Conservation (phyloP, 2,888 invertebrate genomes). For the Dolomedes plantarius region DNA sequence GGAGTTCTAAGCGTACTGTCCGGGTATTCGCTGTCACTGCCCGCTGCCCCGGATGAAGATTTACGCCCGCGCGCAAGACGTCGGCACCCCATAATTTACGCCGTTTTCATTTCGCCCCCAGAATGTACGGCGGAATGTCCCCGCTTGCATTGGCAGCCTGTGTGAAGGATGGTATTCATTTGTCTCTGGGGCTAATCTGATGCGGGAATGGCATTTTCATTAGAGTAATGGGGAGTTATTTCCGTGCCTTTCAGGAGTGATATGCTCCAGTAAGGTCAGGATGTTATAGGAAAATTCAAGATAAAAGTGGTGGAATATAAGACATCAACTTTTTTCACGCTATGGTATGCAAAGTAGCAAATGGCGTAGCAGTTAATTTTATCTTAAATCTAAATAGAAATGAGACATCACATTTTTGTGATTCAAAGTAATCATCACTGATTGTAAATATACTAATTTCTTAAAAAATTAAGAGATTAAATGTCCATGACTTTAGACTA, state of each 20-base stretch:
- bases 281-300: background rate
- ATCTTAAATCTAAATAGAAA: no score
- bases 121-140: conserved; percentile 4
- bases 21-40: conserved; percentile 53
- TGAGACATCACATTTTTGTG: no score
- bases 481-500: no score
- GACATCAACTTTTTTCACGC: background rate
- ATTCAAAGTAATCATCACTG: no score
- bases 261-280: background rate
- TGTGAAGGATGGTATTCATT: conserved; percentile 43
- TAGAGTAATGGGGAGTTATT: conserved; percentile 26
- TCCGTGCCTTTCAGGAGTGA: background rate
- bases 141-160: conserved; percentile 10
- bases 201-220: conserved; percentile 46
- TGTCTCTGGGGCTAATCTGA: conserved; percentile 45
- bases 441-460: no score
- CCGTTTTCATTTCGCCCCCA: conserved; percentile 66
- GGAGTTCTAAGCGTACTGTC: conserved; percentile 28
- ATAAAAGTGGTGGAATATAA: background rate
- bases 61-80: conserved; percentile 59
- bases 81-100: conserved; percentile 68
- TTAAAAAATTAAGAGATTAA: no score
- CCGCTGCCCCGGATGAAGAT: conserved; percentile 67
- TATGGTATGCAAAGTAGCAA: no score
- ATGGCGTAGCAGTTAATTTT: no score